These are phyloP conservation scores for Pygmarrhopalites habei DNA, from an alignment of 1,140 invertebrate genomes.

Conservation along the genomic window DNA sequence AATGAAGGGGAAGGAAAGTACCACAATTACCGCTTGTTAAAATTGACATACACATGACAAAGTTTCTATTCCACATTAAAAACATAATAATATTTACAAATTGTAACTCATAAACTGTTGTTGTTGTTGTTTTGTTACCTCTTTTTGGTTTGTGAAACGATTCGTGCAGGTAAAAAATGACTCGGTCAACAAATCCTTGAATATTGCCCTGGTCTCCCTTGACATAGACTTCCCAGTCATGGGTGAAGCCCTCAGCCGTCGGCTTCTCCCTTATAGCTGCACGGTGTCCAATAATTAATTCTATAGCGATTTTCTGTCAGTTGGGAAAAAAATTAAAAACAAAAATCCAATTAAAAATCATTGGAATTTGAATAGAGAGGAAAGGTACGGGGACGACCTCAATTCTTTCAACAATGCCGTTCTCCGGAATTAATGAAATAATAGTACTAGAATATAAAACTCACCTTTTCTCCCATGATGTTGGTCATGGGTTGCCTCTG, in stretches of 20 bases:
- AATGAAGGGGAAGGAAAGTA: slow-evolving; percentile 41
- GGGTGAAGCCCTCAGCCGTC: slow-evolving; percentile 83
- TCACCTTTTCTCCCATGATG: no score
- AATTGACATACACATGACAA: no score
- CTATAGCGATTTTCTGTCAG: slow-evolving; percentile 56
- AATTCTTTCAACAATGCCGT: no score
- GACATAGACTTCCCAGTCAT: slow-evolving; percentile 97
- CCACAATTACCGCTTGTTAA: no score
- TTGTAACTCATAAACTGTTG: no score
- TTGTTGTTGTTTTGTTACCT: no score
- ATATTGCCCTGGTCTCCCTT: slow-evolving; percentile 79
- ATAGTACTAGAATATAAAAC: not conserved
- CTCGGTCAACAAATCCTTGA: slow-evolving; percentile 86
- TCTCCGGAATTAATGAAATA: no score
- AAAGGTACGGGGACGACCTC: no score
- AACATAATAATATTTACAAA: no score
- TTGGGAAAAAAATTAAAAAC: not conserved
- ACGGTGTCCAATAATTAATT: slow-evolving; percentile 84
- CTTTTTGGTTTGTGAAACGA: slow-evolving; percentile 85
- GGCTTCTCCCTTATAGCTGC: slow-evolving; percentile 67
- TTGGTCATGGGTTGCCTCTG: no score
- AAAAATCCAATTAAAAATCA: not conserved
- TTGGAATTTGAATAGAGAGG: no score
- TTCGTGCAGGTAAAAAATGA: slow-evolving; percentile 84
- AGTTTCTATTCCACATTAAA: no score